These are phyloP conservation scores for Hecatera dysodea DNA, from an alignment of 2,888 invertebrate species.

Conservation along the genomic window DNA sequence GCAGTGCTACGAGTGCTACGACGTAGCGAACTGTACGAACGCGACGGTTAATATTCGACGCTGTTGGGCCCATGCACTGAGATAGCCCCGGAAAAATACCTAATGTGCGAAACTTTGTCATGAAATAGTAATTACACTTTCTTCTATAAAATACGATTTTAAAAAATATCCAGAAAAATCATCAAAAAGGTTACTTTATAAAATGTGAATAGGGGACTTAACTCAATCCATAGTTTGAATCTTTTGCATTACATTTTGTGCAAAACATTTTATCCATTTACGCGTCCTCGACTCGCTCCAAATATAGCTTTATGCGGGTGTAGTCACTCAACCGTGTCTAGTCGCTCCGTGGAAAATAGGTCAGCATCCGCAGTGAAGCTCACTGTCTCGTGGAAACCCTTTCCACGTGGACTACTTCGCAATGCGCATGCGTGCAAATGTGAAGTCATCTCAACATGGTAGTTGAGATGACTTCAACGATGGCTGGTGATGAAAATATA, in stretches of 20 bases:
- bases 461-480: too few species aligned
- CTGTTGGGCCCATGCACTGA: neutral
- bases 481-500: too few species aligned
- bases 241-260: neutral
- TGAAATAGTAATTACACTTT: neutral
- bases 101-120: neutral
- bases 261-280: neutral
- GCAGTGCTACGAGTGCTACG: neutral
- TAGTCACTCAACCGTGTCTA: slow-evolving; percentile 8
- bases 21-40: neutral
- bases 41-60: neutral
- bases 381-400: neutral
- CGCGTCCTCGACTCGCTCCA: neutral
- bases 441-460: slow-evolving; percentile 8
- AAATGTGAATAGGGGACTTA: neutral
- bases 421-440: slow-evolving; percentile 15
- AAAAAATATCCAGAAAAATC: too few species aligned
- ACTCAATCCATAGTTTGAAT: neutral
- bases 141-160: too few species aligned
- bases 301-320: too few species aligned
- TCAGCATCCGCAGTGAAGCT: slow-evolving; percentile 7
- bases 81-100: neutral
- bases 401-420: slow-evolving; percentile 17
- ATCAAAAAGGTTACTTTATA: neutral
- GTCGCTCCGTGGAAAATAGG: slow-evolving; percentile 8